A percentile compares a stretch with the other conserved stretches of the same genome.
Conservation (phyloP, 2,888 invertebrate genomes). For the Azorinus chamasolen region DNA sequence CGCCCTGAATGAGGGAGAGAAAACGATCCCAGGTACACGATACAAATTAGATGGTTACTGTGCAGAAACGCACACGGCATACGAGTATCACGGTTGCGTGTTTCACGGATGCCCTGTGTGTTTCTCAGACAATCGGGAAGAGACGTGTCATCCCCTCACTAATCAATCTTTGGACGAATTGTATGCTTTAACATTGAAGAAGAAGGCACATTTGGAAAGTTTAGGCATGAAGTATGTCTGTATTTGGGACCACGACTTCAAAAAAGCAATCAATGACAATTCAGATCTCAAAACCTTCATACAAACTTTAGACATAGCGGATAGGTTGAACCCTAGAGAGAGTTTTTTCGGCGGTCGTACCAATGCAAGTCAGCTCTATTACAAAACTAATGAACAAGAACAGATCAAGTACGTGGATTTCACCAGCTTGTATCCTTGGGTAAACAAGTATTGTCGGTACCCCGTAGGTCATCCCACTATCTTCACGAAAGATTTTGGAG, state of each 20-base stretch:
- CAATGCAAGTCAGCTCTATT: conserved; percentile 68
- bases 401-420: conserved; percentile 69
- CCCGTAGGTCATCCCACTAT: conserved; percentile 72
- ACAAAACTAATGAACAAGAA: conserved; percentile 49
- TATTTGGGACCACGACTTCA: conserved; percentile 46
- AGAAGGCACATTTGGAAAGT: conserved; percentile 22
- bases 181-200: conserved; percentile 40
- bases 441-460: conserved; percentile 67
- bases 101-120: conserved; percentile 41
- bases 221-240: conserved; percentile 50
- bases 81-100: conserved; percentile 40
- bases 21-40: conserved; percentile 13
- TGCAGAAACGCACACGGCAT: conserved; percentile 21
- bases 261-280: conserved; percentile 23
- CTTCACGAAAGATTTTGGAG: conserved; percentile 59
- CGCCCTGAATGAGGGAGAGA: conserved; percentile 35
- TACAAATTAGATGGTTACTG: conserved; percentile 45
- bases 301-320: conserved; percentile 23
- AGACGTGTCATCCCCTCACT: conserved; percentile 24
- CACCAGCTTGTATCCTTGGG: conserved; percentile 73
- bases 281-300: conserved; percentile 10
- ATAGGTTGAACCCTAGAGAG: conserved; percentile 67
- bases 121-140: conserved; percentile 17
- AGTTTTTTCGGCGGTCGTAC: conserved; percentile 77
- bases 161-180: conserved; percentile 32